Conservation (phyloP, 2,888 invertebrate genomes). For the Drosophila ustulata region DNA sequence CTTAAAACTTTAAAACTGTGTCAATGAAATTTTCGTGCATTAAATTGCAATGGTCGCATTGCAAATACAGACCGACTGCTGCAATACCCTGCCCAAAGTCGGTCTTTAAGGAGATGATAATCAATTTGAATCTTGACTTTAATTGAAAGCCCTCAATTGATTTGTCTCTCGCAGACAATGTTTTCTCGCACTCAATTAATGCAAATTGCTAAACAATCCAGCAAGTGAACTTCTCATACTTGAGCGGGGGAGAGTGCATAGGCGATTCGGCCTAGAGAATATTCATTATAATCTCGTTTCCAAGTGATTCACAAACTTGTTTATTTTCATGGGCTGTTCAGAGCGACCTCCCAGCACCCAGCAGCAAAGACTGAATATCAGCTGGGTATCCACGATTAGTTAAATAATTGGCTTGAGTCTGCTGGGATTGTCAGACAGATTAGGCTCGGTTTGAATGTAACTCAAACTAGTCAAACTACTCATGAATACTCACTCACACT, state of each 20-base stretch:
- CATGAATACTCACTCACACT: constrained; percentile 17
- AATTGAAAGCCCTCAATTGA: constrained; percentile 8
- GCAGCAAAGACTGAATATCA: constrained; percentile 18
- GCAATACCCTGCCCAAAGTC: constrained; percentile 13
- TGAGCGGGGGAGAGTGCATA: constrained; percentile 14
- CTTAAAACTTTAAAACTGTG: constrained; percentile 53
- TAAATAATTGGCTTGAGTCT: constrained; percentile 62
- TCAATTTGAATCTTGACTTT: neutral
- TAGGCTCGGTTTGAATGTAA: constrained; percentile 29
- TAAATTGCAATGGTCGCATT: constrained; percentile 60
- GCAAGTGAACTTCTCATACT: constrained; percentile 4
- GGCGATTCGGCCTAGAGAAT: constrained; percentile 4
- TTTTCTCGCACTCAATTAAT: constrained; percentile 5
- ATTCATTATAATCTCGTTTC: neutral
- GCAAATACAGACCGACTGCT: constrained; percentile 33
- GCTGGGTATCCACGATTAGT: constrained; percentile 35
- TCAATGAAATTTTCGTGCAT: constrained; percentile 73
- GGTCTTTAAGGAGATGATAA: neutral
- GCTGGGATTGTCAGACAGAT: constrained; percentile 32
- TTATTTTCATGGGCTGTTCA: constrained; percentile 34
- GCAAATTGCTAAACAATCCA: constrained; percentile 7
- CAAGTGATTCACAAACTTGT: constrained; percentile 67
- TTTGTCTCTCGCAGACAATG: constrained; percentile 3
- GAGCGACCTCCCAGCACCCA: constrained; percentile 22
- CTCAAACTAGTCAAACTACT: constrained; percentile 71